Evolutionary conservation across 64 coral and sea anemone genomes (phyloP), one percentile per base, ranked within the genome.

Genomic region (Dendrophyllia cribrosa): DNA sequence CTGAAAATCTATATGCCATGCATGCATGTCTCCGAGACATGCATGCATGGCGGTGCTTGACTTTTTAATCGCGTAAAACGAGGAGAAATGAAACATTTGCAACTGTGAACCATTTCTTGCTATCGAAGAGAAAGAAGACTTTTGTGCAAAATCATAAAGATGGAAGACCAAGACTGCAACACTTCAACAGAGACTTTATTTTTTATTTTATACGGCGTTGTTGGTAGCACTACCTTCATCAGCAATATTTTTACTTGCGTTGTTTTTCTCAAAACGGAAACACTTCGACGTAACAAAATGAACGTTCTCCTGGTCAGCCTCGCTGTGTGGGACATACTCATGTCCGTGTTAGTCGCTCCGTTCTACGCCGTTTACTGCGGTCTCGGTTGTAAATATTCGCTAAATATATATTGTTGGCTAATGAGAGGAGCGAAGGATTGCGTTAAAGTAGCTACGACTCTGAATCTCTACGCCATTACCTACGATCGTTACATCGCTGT

Each of bases 401-500:
- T 85, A 7, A 20, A 7, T 9, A n/a, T 44, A 7, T 70, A 85
- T 16, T 85, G 82, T 11, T 67, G 66, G 82, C 43, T 85, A 9
- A 67, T 85, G 82, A 51, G 49, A 63, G 82, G 61, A 10, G 66
- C 66, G 0, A 85, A 85, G 61, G 82, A 85, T 43, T 85, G 21
- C 49, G 63, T 85, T 13, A 66, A 22, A 50, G 51, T 85, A 7
- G 82, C 17, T 13, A 85, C 60, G n/a, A 70, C 66, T 59, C 11
- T 85, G 4, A 85, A 85, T 24, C 16, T 85, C 1, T 69, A 66
- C 43, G 59, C 59, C 8, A 85, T 85, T 13, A 85, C 82, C 4
- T 85, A 67, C 66, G 82, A 85, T 16, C 82, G 82, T 20, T 85
- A 85, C 63, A 52, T 51, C 19, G 82, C 82, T 3, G 82, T 85